These are phyloP conservation scores for Pangasius macronema DNA, from an alignment of 2,797 vertebrate species.

Conservation along the genomic window DNA sequence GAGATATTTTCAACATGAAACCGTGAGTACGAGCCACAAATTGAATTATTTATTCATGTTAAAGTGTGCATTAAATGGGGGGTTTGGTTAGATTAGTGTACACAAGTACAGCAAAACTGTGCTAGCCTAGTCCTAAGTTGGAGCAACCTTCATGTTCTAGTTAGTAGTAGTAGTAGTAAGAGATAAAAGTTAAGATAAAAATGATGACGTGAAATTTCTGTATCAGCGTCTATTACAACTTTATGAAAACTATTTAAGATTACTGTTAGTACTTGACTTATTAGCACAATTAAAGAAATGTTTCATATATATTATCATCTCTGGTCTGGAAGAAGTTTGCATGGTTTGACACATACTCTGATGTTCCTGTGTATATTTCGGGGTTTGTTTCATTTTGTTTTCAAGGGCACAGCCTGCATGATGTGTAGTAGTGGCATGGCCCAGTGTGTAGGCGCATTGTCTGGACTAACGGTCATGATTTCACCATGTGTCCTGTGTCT, in stretches of 20 bases:
- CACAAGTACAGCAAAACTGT: neutral
- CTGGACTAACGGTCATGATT: conserved; percentile 45
- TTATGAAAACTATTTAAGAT: neutral
- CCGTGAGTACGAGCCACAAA: conserved; percentile 81
- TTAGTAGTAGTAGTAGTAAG: neutral
- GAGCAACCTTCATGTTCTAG: neutral
- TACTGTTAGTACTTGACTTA: neutral
- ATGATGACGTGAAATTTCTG: neutral
- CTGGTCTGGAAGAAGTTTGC: conserved; percentile 29
- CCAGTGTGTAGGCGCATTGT: conserved; percentile 45
- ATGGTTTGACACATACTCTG: conserved; percentile 17
- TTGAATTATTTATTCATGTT: neutral
- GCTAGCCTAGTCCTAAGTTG: neutral
- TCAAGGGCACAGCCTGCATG: conserved; percentile 61
- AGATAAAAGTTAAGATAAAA: neutral
- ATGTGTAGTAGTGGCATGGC: conserved; percentile 58
- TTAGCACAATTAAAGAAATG: neutral
- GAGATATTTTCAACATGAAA: conserved; percentile 94
- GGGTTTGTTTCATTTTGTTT: neutral
- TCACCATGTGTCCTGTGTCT: conserved; percentile 52
- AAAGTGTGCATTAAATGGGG: neutral
- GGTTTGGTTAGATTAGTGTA: neutral
- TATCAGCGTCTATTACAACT: neutral
- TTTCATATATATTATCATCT: neutral
- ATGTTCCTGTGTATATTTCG: conserved; percentile 16